Base-by-base conservation (phyloP, 2,113 vertebrate species). In the Ptilorrhoa leucosticta region DNA sequence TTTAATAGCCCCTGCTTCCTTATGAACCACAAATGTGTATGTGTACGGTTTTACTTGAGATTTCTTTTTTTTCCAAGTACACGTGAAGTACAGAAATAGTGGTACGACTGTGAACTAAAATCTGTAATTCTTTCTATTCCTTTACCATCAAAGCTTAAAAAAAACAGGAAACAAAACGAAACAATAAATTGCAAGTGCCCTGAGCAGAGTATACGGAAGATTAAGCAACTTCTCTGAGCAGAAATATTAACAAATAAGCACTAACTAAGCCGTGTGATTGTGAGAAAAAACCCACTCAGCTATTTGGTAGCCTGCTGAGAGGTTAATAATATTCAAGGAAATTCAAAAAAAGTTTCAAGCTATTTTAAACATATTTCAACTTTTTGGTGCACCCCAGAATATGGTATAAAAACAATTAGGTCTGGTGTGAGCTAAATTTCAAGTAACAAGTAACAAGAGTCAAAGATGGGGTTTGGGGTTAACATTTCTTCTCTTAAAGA, bases 201-300 rank as follows among this genome's bases (percentile, higher is more conserved):
- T 98, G 98, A 98, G 98, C 98, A 98, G 97, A 98, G 98, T 98
- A 98, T 97, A 98, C 98, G 98, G 97, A 98, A 98, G 98, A 98
- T 97, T 98, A 98, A 98, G 97, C 97, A 97, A 98, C 97, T 97
- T 98, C 97, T 98, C 96, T 95, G 96, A 98, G 97, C 96, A 97
- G 98, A 98, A 98, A 98, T 54, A 65, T 94, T 97, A 90, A 76
- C 69, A 88, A 85, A 96, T 93, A 97, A 98, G 97, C 97, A 96
- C 96, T 98, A 97, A 97, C 88, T 83, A 97, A 97, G 97, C 97
- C 95, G 88, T 94, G 70, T 97, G 97, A 97, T 94, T 78, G 53
- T 77, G 89, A 97, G 94, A 97, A 96, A 44, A 94, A 97, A 84
- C 95, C 96, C 89, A 83, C 96, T 92, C 97, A 97, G 98, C 97